Conservation (phyloP, 1,140 invertebrate genomes). For the Cyphomyrmex costatus region DNA sequence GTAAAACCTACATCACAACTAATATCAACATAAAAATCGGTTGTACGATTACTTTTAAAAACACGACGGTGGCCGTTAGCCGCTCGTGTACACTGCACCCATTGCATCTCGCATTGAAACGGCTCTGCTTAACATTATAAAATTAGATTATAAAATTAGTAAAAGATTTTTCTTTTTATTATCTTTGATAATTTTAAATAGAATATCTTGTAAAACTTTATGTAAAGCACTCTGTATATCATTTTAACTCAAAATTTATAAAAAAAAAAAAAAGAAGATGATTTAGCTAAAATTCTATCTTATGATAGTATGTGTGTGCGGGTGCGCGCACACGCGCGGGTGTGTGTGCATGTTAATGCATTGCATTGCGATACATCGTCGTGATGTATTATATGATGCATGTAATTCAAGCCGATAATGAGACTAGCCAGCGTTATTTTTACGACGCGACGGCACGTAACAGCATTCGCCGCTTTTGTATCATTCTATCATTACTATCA, state of each 20-base stretch:
- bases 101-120: no score
- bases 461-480: slow-evolving; percentile 43
- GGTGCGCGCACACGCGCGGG: no score
- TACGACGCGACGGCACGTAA: background rate
- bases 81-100: no score
- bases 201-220: background rate
- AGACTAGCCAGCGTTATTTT: slow-evolving; percentile 51
- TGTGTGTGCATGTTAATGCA: background rate
- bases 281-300: no score
- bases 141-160: no score
- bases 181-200: background rate
- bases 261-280: background rate
- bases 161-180: background rate
- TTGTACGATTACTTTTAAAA: no score
- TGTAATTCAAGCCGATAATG: slow-evolving; percentile 56
- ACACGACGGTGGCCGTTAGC: no score
- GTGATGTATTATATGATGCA: background rate
- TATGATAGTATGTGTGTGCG: no score
- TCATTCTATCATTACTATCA: slow-evolving; percentile 26
- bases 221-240: background rate
- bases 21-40: no score
- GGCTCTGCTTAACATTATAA: no score
- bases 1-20: no score
- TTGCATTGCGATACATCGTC: slow-evolving; percentile 10
- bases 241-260: background rate